Conservation (phyloP, 92 coral and sea anemone species). For the Zoanthus sociatus region DNA sequence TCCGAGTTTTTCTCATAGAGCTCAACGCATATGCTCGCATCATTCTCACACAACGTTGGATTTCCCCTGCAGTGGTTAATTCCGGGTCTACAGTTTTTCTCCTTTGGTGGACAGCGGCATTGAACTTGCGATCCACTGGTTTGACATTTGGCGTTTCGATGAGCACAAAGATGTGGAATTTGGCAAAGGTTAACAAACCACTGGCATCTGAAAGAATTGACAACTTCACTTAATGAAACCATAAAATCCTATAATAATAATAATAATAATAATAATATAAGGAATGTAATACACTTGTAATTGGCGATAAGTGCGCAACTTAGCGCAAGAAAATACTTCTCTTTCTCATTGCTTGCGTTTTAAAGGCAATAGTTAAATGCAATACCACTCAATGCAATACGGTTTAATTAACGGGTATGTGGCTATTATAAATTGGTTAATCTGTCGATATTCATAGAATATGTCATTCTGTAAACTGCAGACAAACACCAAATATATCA, state of each 20-base stretch:
- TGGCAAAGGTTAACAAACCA: constrained; percentile 92
- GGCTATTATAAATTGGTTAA: no score
- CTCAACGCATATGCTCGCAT: constrained; percentile 77
- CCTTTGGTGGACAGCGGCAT: constrained; percentile 75
- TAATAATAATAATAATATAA: no score
- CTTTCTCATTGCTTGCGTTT: no score
- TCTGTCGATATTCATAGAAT: no score
- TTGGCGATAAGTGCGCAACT: no score
- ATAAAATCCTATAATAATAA: background rate
- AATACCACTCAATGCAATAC: no score
- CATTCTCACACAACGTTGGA: constrained; percentile 86
- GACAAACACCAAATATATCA: no score
- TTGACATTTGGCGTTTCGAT: constrained; percentile 73
- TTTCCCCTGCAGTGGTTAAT: constrained; percentile 93
- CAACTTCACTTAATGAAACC: background rate
- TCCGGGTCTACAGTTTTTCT: constrained; percentile 78
- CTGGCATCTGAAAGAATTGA: constrained; percentile 74
- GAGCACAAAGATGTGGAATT: constrained; percentile 73
- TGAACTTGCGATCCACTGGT: constrained; percentile 85
- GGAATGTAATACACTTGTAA: no score
- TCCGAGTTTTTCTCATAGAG: constrained; percentile 74
- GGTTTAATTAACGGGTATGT: no score
- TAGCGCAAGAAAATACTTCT: no score
- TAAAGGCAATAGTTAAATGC: no score
- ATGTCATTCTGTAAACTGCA: no score